Percentiles rank a stretch among this genome's conserved stretches.
phyloP scores from a whole-genome alignment of 2,888 invertebrate species.

The Gari tellinella region DNA sequence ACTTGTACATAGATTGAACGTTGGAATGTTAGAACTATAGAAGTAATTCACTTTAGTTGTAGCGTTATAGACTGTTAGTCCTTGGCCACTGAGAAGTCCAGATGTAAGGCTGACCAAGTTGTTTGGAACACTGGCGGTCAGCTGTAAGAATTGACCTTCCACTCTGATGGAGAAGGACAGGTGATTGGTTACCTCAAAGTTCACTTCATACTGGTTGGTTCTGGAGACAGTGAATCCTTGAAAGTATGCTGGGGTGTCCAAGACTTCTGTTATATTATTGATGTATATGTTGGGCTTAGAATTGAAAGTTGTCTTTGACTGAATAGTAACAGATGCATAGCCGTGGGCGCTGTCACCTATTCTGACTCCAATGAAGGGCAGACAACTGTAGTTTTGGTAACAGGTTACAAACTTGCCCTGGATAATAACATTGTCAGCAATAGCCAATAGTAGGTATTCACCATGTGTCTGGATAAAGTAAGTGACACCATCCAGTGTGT shows the following conservation, averaged over 20 bases:
- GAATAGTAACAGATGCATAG: slow-evolving; percentile 61
- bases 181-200: slow-evolving; percentile 43
- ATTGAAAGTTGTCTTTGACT: slow-evolving; percentile 35
- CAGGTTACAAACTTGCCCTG: slow-evolving; percentile 71
- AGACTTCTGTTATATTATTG: slow-evolving; percentile 29
- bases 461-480: slow-evolving; percentile 56
- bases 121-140: slow-evolving; percentile 36
- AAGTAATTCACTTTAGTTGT: slow-evolving; percentile 28
- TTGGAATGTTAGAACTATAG: slow-evolving; percentile 26
- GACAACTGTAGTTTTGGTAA: slow-evolving; percentile 68
- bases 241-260: slow-evolving; percentile 64
- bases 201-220: slow-evolving; percentile 44
- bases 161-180: slow-evolving; percentile 48
- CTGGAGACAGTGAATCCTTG: slow-evolving; percentile 60
- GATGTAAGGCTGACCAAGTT: slow-evolving; percentile 34
- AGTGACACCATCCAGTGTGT: slow-evolving; percentile 65
- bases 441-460: slow-evolving; percentile 60
- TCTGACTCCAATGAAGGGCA: slow-evolving; percentile 62
- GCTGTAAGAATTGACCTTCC: slow-evolving; percentile 60
- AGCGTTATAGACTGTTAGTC: slow-evolving; percentile 3
- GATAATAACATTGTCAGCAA: slow-evolving; percentile 59
- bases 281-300: slow-evolving; percentile 59
- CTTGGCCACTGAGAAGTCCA: slow-evolving; percentile 52
- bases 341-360: slow-evolving; percentile 62
- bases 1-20: slow-evolving; percentile 51